A percentile compares a stretch with the other conserved stretches of the same genome.
Evolutionary conservation across 2,113 vertebrate genomes (phyloP).

Genomic region (Salvator merianae): DNA sequence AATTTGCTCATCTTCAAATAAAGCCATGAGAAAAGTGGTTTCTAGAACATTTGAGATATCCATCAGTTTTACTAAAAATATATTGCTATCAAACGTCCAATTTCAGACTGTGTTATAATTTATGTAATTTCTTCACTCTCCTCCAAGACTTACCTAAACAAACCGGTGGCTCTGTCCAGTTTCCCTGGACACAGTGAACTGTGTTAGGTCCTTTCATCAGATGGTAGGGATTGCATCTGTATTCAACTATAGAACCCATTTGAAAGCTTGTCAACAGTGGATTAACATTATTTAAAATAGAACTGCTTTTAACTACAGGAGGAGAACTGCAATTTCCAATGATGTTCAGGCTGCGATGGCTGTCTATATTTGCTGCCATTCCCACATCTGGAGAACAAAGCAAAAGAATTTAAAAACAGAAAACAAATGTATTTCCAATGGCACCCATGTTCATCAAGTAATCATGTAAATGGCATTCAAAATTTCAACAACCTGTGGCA

Average conservation of each 20-base stretch:
- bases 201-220: slow-evolving; percentile 65
- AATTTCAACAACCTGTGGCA: neutral
- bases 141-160: slow-evolving; percentile 73
- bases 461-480: neutral
- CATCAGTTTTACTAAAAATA: neutral
- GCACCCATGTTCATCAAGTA: neutral
- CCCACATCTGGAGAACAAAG: neutral
- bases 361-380: neutral
- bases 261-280: slow-evolving; percentile 53
- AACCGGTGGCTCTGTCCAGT: slow-evolving; percentile 72
- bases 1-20: too few relatives aligned
- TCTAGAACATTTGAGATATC: too few relatives aligned
- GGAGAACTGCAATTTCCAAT: slow-evolving; percentile 66
- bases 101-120: neutral
- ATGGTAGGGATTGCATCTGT: slow-evolving; percentile 69
- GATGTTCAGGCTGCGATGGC: slow-evolving; percentile 29
- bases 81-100: neutral
- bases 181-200: slow-evolving; percentile 68
- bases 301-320: slow-evolving; percentile 65
- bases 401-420: neutral
- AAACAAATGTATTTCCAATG: neutral
- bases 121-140: neutral
- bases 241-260: slow-evolving; percentile 72
- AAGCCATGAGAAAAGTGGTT: too few relatives aligned
- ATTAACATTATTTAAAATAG: slow-evolving; percentile 44